Conservation (phyloP, 1,140 invertebrate species). For the Ridgeia piscesae region DNA sequence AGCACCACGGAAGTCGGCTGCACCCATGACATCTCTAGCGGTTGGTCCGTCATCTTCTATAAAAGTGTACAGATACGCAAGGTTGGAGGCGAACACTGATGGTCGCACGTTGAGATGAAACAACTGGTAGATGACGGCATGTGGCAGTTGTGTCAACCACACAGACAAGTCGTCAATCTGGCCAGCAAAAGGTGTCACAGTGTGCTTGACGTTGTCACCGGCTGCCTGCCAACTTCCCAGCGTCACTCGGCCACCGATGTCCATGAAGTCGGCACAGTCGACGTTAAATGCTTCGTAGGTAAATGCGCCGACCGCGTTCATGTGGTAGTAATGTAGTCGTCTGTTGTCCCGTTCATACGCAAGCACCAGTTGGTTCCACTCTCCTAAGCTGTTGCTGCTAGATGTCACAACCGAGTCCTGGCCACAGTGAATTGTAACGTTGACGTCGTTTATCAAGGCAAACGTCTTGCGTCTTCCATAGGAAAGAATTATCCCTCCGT, state of each 20-base stretch:
- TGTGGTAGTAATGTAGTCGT: slow-evolving; percentile 31
- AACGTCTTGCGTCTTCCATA: slow-evolving; percentile 37
- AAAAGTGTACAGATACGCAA: slow-evolving; percentile 36
- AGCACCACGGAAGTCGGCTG: slow-evolving; percentile 33
- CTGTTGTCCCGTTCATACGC: slow-evolving; percentile 24
- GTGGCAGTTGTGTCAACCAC: slow-evolving; percentile 33
- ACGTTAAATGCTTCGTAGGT: slow-evolving; percentile 28
- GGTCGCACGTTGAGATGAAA: slow-evolving; percentile 35
- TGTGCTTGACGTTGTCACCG: slow-evolving; percentile 20
- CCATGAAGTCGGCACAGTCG: slow-evolving; percentile 31
- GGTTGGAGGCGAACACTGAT: slow-evolving; percentile 28
- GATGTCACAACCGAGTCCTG: slow-evolving; percentile 22
- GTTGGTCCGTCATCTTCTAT: slow-evolving; percentile 33
- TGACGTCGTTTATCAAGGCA: slow-evolving; percentile 30
- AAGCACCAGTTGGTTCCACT: slow-evolving; percentile 40
- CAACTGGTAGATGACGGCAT: slow-evolving; percentile 35
- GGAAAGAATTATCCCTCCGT: slow-evolving; percentile 34
- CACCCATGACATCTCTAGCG: slow-evolving; percentile 31
- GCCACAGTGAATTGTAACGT: slow-evolving; percentile 34
- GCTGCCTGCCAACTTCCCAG: slow-evolving; percentile 37
- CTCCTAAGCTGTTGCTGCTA: not conserved
- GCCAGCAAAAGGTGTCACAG: slow-evolving; percentile 29
- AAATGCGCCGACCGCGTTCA: slow-evolving; percentile 25
- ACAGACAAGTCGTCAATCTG: slow-evolving; percentile 36
- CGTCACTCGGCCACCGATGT: slow-evolving; percentile 30